Base-by-base conservation (phyloP, 2,888 invertebrate genomes). In the Dimorphilus gyrociliatus region DNA sequence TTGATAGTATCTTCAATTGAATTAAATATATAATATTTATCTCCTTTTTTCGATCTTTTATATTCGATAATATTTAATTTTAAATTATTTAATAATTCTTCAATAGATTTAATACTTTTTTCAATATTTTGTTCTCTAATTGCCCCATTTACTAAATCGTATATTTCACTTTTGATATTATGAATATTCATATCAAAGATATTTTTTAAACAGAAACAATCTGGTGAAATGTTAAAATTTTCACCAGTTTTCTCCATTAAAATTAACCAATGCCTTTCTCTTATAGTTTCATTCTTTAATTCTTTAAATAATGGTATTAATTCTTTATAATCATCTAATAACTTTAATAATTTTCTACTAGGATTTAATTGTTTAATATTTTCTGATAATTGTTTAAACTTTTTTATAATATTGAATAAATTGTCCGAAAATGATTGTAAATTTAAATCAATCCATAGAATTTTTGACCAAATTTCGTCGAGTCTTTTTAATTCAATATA, bases 161-260 rank as follows among this genome's bases (percentile, higher is more conserved):
- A 28, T 18, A 35, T 35, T 15, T 15, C 21, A 7, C 35, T 34
- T 12, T 23, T 18, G 25, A 29, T 35, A 19, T 25, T 23, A 23
- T 35, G 36, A 2, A 35, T 19, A 25, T 35, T 34, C 36, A 35
- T 35, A 19, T 33, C 35, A 18, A 35, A 35, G 4, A 35, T 34
- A 17, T 29, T 35, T 19, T 35, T 23, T 14, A 35, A 15, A 12
- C 34, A 35, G 19, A 35, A 35, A 8, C 34, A 35, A 16, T 35
- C 34, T n/a, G 34, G 34, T 13, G 34, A 28, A n/a, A 35, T 35
- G 35, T 35, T 30, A 23, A 35, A 35, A 15, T 19, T 25, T n/a
- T 37, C 29, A 4, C 36, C 36, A 13, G 36, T 35, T 8, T 27
- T 16, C 19, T 35, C 16, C 36, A 35, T 35, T 16, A 35, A 24